Evolutionary conservation across 1,140 invertebrate species (phyloP), one percentile per base, ranked within the genome.

Genomic region (Drosophila nannoptera): DNA sequence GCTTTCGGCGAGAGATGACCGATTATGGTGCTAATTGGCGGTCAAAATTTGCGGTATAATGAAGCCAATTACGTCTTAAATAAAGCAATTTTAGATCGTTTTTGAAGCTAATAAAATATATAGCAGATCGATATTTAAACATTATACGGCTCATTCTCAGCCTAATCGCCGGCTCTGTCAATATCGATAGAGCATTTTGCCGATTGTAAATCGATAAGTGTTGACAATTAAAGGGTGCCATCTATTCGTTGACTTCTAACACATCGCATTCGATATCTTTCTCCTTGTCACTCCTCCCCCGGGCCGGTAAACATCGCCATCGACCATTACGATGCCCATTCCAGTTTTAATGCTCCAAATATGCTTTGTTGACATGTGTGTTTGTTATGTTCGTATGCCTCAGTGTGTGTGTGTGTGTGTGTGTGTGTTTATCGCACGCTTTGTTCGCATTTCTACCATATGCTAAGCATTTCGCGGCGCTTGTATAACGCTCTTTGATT

Each of bases 341-440:
- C 50, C 54, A 55, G 70, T 74, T 77, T 77, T 73, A 67, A 72
- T 77, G 65, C 70, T 74, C 60, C 45, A 77, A 78, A 74, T 78
- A 78, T 78, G 76, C 70, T 68, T 49, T 58, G 75, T 58, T 73
- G 53, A 73, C 59, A 63, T 69, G 62, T 70, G 68, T 71, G 67
- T 78, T 62, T 71, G 54, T 61, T 22, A 22, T 22, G 22, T 22
- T 22, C 22, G 22, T 22, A 3, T 22, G 22, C n/a, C n/a, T n/a
- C n/a, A 22, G 52, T 74, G 38, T 69, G 52, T 50, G 52, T 66
- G 58, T 70, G 56, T 71, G 54, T 72, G 50, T 62, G 38, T 74
- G 49, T 70, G 46, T 54, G 56, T 46, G 62, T 64, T 73, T 69
- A 50, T 68, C 62, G 49, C 62, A 66, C 56, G 56, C 69, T 68